These are phyloP conservation scores for Drosophila serrata DNA, from an alignment of 1,140 invertebrate species.

Conservation along the genomic window DNA sequence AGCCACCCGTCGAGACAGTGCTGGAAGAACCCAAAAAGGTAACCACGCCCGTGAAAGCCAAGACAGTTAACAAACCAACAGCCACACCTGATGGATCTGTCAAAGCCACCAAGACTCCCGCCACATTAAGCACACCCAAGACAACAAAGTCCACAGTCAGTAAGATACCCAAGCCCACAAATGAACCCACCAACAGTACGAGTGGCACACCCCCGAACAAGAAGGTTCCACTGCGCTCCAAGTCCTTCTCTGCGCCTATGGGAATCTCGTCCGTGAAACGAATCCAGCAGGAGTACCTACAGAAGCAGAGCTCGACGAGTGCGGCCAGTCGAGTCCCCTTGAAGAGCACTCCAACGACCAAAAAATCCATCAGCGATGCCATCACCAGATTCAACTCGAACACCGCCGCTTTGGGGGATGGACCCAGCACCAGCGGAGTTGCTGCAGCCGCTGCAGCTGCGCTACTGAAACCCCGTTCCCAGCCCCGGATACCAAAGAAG, in stretches of 20 bases:
- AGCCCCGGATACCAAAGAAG: slow-evolving; percentile 81
- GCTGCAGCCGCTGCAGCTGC: slow-evolving; percentile 53
- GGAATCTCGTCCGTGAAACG: slow-evolving; percentile 86
- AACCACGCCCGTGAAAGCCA: slow-evolving; percentile 40
- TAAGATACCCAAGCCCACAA: slow-evolving; percentile 83
- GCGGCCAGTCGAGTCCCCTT: slow-evolving; percentile 59
- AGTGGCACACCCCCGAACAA: slow-evolving; percentile 36
- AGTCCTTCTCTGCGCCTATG: slow-evolving; percentile 80
- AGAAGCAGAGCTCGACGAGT: slow-evolving; percentile 79
- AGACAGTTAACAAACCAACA: slow-evolving; percentile 23
- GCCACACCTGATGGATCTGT: slow-evolving; percentile 16
- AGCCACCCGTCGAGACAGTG: slow-evolving; percentile 76
- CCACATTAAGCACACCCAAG: slow-evolving; percentile 34
- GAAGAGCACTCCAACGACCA: slow-evolving; percentile 62
- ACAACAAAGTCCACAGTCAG: slow-evolving; percentile 55
- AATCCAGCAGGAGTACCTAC: slow-evolving; percentile 86
- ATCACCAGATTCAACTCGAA: slow-evolving; percentile 72
- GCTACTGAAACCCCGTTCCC: slow-evolving; percentile 56
- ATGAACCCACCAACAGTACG: slow-evolving; percentile 40
- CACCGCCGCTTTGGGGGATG: slow-evolving; percentile 34
- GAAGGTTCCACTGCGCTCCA: slow-evolving; percentile 72
- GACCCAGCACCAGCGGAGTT: slow-evolving; percentile 63
- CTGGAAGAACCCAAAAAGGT: slow-evolving; percentile 72
- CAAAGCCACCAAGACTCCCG: slow-evolving; percentile 12
- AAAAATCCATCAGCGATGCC: slow-evolving; percentile 75